A percentile compares a stretch with the other conserved stretches of the same genome.
phyloP scores from a whole-genome alignment of 2,888 invertebrate species.

The Odontothrips loti region DNA sequence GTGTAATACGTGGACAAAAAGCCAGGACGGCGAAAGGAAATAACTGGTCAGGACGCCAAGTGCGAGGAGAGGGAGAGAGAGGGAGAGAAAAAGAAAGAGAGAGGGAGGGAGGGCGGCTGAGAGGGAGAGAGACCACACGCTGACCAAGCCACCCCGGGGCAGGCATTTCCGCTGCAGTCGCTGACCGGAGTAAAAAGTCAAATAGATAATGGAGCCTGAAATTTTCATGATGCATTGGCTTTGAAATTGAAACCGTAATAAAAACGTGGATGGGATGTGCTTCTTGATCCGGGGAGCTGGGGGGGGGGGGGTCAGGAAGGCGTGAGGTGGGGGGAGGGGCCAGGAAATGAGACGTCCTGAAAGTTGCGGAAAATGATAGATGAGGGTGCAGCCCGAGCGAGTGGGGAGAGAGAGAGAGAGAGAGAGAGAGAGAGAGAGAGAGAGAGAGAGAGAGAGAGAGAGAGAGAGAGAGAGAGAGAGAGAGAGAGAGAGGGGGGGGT shows the following conservation, averaged over 20 bases:
- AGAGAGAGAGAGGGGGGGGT: background rate
- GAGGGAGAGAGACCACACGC: too few species aligned
- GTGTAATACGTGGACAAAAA: conserved; percentile 5
- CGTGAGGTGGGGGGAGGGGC: too few species aligned
- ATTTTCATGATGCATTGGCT: conserved; percentile 6
- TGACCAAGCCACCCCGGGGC: too few species aligned
- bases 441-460: too few species aligned
- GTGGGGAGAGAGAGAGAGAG: too few species aligned
- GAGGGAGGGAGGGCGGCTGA: background rate
- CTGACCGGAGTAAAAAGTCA: background rate
- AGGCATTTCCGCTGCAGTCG: background rate
- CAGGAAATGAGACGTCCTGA: background rate
- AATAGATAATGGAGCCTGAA: background rate
- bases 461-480: too few species aligned
- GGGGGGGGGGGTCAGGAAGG: too few species aligned
- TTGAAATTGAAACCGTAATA: background rate
- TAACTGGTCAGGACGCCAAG: background rate
- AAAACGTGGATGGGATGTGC: background rate
- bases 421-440: too few species aligned
- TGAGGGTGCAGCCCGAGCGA: too few species aligned
- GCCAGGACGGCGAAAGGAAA: background rate
- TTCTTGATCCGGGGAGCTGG: background rate
- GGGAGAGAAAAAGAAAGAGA: background rate
- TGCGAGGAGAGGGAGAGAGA: background rate
- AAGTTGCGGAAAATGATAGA: conserved; percentile 17